Conservation (phyloP, 2,797 vertebrate species). For the Lepus townsendii region DNA sequence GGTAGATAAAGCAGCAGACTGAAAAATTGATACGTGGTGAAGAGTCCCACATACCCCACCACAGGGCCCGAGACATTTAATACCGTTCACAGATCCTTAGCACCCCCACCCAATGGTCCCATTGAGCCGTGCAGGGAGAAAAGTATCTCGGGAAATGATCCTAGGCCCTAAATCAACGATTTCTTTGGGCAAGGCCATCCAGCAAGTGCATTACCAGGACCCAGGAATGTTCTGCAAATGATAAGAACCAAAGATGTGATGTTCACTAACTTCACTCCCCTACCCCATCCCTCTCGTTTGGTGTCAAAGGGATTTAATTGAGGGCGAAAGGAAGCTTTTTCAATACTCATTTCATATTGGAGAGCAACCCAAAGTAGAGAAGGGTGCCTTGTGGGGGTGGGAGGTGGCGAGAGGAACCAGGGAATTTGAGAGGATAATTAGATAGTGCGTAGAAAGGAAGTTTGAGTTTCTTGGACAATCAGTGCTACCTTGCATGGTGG, state of each 20-base stretch:
- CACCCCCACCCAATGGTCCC: constrained; percentile 30
- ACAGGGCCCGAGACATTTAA: constrained; percentile 52
- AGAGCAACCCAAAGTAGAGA: not conserved
- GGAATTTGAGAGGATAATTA: not conserved
- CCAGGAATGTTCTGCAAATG: not conserved
- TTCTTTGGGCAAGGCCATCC: not conserved
- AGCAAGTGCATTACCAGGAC: not conserved
- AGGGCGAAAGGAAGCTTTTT: not conserved
- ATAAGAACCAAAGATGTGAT: not conserved
- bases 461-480: not conserved
- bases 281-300: not conserved
- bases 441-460: no score
- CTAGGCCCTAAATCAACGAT: not conserved
- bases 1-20: constrained; percentile 81
- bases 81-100: constrained; percentile 53
- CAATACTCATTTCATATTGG: not conserved
- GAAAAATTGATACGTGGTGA: constrained; percentile 67
- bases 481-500: not conserved
- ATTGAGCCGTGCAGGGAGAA: not conserved
- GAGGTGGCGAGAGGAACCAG: not conserved
- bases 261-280: not conserved
- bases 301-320: not conserved
- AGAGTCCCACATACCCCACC: constrained; percentile 64
- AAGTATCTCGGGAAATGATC: not conserved
- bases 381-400: not conserved